These are phyloP conservation scores for Cremastinae sp. DNA, from an alignment of 2,888 invertebrate genomes.

Conservation along the genomic window DNA sequence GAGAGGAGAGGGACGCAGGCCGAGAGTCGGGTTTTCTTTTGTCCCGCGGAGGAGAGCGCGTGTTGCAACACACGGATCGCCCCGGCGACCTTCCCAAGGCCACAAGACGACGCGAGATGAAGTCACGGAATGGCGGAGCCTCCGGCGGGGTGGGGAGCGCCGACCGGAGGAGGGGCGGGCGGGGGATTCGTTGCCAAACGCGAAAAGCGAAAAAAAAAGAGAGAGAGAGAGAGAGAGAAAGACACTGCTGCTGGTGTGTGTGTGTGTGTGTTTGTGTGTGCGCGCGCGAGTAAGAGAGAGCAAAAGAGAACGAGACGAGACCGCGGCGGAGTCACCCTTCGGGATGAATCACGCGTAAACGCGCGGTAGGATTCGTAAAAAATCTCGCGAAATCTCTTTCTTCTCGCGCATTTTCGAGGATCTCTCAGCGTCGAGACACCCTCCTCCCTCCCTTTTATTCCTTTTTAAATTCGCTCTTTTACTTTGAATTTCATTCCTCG, in stretches of 20 bases:
- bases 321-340: slow-evolving; percentile 2
- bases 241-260: slow-evolving; percentile 7
- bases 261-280: too few relatives aligned
- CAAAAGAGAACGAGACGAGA: not conserved
- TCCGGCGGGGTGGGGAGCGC: not conserved
- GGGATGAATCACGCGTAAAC: slow-evolving; percentile 61
- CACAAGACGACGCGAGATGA: slow-evolving; percentile 60
- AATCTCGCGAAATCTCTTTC: slow-evolving; percentile 15
- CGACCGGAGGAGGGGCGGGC: not conserved
- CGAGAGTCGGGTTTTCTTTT: too few relatives aligned
- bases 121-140: slow-evolving; percentile 29
- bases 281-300: not conserved
- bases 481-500: too few relatives aligned
- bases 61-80: slow-evolving; percentile 30
- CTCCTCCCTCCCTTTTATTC: slow-evolving; percentile 1
- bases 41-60: too few relatives aligned
- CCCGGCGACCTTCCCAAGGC: slow-evolving; percentile 66
- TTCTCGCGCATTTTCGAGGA: too few relatives aligned
- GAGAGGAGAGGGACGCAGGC: not conserved
- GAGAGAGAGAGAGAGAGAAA: slow-evolving; percentile 1
- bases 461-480: not conserved
- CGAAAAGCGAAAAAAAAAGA: too few relatives aligned
- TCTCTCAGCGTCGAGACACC: not conserved
- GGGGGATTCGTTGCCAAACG: not conserved
- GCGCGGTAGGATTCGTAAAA: slow-evolving; percentile 55